Evolutionary conservation across 2,888 invertebrate genomes (phyloP).

Genomic region (Timema cristinae): DNA sequence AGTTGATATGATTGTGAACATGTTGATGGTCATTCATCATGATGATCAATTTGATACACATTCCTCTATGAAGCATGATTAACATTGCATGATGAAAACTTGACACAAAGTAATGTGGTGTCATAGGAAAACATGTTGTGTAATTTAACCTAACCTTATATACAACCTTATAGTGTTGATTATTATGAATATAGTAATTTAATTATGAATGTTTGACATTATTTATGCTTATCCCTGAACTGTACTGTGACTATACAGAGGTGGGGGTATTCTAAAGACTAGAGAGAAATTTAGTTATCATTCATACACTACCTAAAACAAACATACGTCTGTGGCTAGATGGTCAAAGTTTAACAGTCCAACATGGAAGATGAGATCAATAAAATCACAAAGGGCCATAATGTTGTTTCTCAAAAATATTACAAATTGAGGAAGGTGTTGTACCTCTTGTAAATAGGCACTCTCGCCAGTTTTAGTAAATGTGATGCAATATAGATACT

Average conservation of each 20-base stretch:
- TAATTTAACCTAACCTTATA: too few species aligned
- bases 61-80: slow-evolving; percentile 23
- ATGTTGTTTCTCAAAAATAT: slow-evolving; percentile 27
- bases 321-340: slow-evolving; percentile 35
- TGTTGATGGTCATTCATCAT: slow-evolving; percentile 18
- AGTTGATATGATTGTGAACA: slow-evolving; percentile 24
- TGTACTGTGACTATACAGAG: slow-evolving; percentile 15
- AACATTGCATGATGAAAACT: slow-evolving; percentile 20
- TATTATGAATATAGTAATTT: slow-evolving; percentile 20
- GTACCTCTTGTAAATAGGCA: too few species aligned
- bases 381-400: slow-evolving; percentile 30
- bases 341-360: slow-evolving; percentile 22
- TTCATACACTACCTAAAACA: too few species aligned
- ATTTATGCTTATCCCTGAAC: slow-evolving; percentile 23
- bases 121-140: neutral
- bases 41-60: slow-evolving; percentile 18
- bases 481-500: too few species aligned
- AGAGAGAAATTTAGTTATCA: too few species aligned
- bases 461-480: too few species aligned
- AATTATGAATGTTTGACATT: slow-evolving; percentile 20
- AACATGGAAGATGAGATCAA: slow-evolving; percentile 31
- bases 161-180: too few species aligned
- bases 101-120: slow-evolving; percentile 18
- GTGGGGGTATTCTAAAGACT: too few species aligned
- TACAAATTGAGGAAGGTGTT: too few species aligned